Conservation (phyloP, 2,888 invertebrate species). For the Chrysodeixis includens region DNA sequence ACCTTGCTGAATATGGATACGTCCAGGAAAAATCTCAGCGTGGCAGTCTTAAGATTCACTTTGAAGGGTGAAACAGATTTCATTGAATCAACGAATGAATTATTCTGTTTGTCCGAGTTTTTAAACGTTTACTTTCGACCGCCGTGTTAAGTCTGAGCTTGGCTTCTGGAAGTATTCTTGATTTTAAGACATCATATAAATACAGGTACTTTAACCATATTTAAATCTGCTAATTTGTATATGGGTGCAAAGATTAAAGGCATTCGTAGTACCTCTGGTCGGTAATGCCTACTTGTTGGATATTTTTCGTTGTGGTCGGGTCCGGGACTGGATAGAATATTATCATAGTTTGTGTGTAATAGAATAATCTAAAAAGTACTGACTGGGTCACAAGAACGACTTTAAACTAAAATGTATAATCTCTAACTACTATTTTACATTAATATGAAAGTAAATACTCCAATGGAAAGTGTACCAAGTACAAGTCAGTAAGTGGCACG, state of each 20-base stretch:
- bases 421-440: conserved; percentile 10
- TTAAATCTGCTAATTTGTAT: not conserved
- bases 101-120: conserved; percentile 85
- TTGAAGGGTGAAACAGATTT: conserved; percentile 77
- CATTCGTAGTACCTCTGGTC: not conserved
- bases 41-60: conserved; percentile 72
- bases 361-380: too few species aligned
- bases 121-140: conserved; percentile 70
- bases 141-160: conserved; percentile 64
- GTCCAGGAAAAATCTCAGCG: conserved; percentile 77
- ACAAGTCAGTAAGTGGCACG: conserved; percentile 46
- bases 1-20: conserved; percentile 54
- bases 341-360: too few species aligned
- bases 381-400: not conserved
- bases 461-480: conserved; percentile 46
- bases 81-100: conserved; percentile 81
- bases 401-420: conserved; percentile 16
- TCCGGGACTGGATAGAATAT: too few species aligned
- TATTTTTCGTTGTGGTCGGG: too few species aligned
- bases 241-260: not conserved
- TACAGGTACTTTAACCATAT: not conserved
- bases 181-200: conserved; percentile 8
- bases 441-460: conserved; percentile 26
- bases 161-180: conserved; percentile 13
- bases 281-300: too few species aligned